A percentile compares a stretch with the other conserved stretches of the same genome.
Conservation (phyloP, 2,113 vertebrate species). For the Dicrurus megarhynchus region DNA sequence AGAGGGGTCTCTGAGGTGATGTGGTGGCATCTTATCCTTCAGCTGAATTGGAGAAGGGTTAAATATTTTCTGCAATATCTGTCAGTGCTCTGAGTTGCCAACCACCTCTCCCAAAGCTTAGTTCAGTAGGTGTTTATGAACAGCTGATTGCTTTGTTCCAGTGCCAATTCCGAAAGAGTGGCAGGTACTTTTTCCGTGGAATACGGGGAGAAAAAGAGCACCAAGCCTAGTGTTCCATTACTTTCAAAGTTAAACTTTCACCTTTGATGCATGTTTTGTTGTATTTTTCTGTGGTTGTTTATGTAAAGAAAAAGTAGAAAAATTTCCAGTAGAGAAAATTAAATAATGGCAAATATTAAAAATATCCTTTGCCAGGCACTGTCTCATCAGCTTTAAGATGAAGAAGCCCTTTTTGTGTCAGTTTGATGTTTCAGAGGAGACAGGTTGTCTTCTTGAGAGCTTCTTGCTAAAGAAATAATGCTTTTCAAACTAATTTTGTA, state of each 20-base stretch:
- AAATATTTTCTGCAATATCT: background rate
- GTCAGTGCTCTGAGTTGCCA: background rate
- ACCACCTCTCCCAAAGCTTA: background rate
- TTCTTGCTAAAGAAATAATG: background rate
- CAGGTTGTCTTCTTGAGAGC: background rate
- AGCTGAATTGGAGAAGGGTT: background rate
- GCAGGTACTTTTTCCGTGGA: background rate
- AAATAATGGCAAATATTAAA: background rate
- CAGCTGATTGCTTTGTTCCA: background rate
- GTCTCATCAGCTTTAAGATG: background rate
- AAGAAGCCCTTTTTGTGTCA: background rate
- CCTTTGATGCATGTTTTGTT: background rate
- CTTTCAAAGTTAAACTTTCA: background rate
- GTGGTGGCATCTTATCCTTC: background rate
- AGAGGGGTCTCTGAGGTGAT: background rate
- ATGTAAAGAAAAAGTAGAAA: background rate
- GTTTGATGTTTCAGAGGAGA: background rate
- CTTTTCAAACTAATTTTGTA: background rate
- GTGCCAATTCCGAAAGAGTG: background rate
- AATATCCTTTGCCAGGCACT: background rate
- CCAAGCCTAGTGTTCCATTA: background rate
- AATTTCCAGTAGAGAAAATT: background rate
- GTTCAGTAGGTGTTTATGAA: background rate
- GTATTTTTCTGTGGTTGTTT: background rate
- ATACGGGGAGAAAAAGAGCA: fast-evolving